Evolutionary conservation across 2,888 invertebrate genomes (phyloP).

Genomic region (Masnerella sp.): DNA sequence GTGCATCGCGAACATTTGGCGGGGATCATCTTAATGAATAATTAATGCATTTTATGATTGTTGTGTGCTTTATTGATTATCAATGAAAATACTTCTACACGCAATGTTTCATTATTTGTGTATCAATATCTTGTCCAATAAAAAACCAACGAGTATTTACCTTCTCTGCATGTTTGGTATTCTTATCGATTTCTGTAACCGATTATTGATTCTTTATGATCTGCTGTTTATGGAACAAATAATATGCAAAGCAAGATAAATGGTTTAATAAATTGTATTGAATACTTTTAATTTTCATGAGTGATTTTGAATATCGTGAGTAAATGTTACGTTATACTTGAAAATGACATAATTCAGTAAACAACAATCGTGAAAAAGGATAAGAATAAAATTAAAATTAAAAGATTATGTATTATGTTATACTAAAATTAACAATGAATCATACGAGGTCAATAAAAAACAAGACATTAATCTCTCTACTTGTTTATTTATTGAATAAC

Average conservation of each 20-base stretch:
- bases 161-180: background rate
- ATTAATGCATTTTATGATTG: constrained; percentile 17
- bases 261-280: background rate
- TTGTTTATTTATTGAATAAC: constrained; percentile 56
- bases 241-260: background rate
- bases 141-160: background rate
- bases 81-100: background rate
- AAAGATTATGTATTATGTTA: background rate
- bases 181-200: constrained; percentile 4
- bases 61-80: constrained; percentile 5
- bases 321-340: constrained; percentile 14
- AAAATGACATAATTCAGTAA: constrained; percentile 2
- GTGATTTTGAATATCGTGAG: constrained; percentile 5
- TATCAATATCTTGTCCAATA: background rate
- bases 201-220: background rate
- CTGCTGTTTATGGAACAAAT: constrained; percentile 4
- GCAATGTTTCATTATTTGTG: constrained; percentile 5
- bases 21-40: constrained; percentile 10
- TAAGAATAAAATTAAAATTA: background rate
- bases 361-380: background rate
- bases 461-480: constrained; percentile 29
- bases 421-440: constrained; percentile 1
- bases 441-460: constrained; percentile 10
- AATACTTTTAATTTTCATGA: background rate
- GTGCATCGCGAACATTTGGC: constrained; percentile 10